Base-by-base conservation (phyloP, 2,888 invertebrate species). In the Parochlus steinenii region DNA sequence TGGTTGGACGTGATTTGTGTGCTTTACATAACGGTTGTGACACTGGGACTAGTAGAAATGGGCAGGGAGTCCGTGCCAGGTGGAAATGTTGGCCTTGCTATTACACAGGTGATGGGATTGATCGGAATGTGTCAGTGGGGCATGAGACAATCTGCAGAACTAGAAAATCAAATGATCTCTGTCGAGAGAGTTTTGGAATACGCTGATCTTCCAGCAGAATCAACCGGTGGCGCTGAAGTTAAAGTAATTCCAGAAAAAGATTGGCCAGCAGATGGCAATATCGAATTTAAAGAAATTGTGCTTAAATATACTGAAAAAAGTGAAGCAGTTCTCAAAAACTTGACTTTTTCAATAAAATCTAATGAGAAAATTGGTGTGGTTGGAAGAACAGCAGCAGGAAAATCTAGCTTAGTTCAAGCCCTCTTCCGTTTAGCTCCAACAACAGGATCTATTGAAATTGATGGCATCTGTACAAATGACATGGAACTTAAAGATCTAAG, bases 371-470 rank as follows among this genome's bases (percentile, higher is more conserved):
- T 85, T 30, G 86, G 86, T 29, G 78, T 86, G 40, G 83, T 85
- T 2, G 87, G 89, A 1, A 67, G 87, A 34, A 89, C 87, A 0
- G 89, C 87, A 2, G 86, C 87, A 8, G 87, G 87, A 12, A 86
- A 86, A 53, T 81, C 81, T 0, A 82, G 83, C 0, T 58, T 85
- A 15, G 78, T 85, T 44, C 71, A 82, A 6, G 81, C 87, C 2
- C 59, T 93, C 14, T 92, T 92, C 57, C 69, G 86, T 4, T 55
- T 92, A 43, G 74, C 82, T 0, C 76, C 78, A 31, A 71, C 80
- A 16, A 74, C 76, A 34, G 92, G 90, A 2, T 53, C 62, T 15
- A 71, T 92, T 23, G 53, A 61, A 39, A 80, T 92, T 37, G 92
- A 92, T 50, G 73, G 67, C 6, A 52, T 86, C 0, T 68, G 79